Evolutionary conservation across 2,888 invertebrate genomes (phyloP).

Genomic region (Drosophila koepferae): DNA sequence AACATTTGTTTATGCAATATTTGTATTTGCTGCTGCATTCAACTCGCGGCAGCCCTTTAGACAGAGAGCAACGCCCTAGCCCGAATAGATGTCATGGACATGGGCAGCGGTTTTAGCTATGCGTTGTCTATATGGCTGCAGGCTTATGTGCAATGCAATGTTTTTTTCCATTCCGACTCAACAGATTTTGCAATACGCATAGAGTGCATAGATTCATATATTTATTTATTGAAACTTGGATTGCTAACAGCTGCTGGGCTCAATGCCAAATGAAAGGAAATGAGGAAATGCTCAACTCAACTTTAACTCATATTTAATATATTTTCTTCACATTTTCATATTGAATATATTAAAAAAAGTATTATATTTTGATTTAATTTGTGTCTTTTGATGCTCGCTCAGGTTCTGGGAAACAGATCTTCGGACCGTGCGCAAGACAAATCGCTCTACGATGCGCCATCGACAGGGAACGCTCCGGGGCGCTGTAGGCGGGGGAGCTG

Average conservation of each 20-base stretch:
- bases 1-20: conserved; percentile 64
- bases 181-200: conserved; percentile 54
- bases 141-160: conserved; percentile 22
- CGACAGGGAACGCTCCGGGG: conserved; percentile 61
- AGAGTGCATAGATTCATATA: conserved; percentile 70
- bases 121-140: conserved; percentile 21
- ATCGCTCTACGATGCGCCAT: conserved; percentile 86
- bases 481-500: conserved; percentile 26
- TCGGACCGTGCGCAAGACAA: conserved; percentile 89
- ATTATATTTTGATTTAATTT: conserved; percentile 8
- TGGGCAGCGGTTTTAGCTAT: conserved; percentile 2
- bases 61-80: conserved; percentile 17
- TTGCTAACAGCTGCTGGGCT: conserved; percentile 11
- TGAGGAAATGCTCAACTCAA: background rate
- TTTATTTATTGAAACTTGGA: conserved; percentile 62
- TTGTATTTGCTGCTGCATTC: conserved; percentile 44
- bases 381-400: conserved; percentile 23
- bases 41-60: conserved; percentile 8
- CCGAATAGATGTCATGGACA: conserved; percentile 41
- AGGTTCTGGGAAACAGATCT: conserved; percentile 93
- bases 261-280: background rate
- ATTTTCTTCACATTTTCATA: background rate
- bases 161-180: conserved; percentile 27
- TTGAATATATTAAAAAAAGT: background rate
- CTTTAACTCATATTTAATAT: background rate